A percentile compares a stretch with the other conserved stretches of the same genome.
phyloP scores from a whole-genome alignment of 2,113 vertebrate species.

The Macroglossus sobrinus region DNA sequence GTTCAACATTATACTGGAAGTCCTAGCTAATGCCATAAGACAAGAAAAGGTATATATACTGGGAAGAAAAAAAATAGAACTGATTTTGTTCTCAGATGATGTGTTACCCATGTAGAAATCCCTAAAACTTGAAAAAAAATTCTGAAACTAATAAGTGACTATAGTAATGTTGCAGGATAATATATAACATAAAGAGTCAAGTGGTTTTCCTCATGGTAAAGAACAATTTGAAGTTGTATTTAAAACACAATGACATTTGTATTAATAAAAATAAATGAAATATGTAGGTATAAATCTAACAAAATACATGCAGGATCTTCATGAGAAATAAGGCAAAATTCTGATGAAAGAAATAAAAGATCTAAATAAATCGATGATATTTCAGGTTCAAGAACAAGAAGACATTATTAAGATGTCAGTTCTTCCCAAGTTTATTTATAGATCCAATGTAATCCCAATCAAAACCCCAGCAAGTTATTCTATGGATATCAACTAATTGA shows the following conservation, averaged over 20 bases:
- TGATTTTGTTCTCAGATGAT: neutral
- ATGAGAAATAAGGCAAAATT: neutral
- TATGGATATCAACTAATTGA: neutral
- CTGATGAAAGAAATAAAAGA: neutral
- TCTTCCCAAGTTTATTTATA: neutral
- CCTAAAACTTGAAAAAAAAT: neutral
- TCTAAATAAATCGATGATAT: neutral
- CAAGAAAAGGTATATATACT: neutral
- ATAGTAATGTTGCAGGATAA: neutral
- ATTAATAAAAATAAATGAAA: neutral
- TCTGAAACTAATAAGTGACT: neutral
- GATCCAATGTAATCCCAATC: neutral
- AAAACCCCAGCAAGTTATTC: neutral
- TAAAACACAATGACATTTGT: neutral
- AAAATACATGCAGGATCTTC: neutral
- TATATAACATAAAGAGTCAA: neutral
- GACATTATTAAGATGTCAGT: neutral
- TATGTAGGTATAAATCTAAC: neutral
- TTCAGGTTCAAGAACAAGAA: neutral
- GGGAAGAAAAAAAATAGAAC: neutral
- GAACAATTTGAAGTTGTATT: neutral
- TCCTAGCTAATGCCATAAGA: neutral
- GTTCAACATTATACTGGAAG: neutral
- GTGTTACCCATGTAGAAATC: neutral
- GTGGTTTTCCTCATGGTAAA: neutral